These are phyloP conservation scores for Numenius phaeopus DNA, from an alignment of 2,797 vertebrate genomes.

Conservation along the genomic window DNA sequence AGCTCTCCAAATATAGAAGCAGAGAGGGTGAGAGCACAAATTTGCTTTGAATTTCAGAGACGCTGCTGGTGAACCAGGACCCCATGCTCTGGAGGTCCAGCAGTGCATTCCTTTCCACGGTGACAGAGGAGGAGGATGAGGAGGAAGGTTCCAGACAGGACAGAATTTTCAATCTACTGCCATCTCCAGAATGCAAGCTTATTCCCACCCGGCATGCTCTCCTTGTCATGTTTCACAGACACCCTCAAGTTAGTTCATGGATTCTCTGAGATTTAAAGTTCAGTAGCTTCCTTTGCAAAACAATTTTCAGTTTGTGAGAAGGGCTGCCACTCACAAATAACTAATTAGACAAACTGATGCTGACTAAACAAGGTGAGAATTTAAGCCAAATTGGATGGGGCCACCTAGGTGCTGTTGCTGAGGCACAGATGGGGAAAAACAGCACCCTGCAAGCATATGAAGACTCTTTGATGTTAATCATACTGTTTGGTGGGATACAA, in stretches of 20 bases:
- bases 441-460: not conserved
- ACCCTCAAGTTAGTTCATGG: not conserved
- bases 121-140: not conserved
- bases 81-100: rapidly evolving
- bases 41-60: not conserved
- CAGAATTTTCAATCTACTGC: not conserved
- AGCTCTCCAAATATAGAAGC: not conserved
- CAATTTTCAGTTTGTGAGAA: not conserved
- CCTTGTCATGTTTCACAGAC: not conserved
- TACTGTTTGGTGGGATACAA: not conserved
- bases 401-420: not conserved
- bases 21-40: not conserved
- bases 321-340: not conserved
- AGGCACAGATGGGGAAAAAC: not conserved
- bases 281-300: not conserved
- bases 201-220: not conserved
- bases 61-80: not conserved
- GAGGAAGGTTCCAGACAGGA: not conserved
- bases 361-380: not conserved
- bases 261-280: not conserved
- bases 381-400: not conserved
- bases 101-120: not conserved
- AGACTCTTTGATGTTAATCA: not conserved
- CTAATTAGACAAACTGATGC: not conserved
- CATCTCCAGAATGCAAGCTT: not conserved